phyloP scores from a whole-genome alignment of 2,797 vertebrate species.

The Onychomys arenicola region DNA sequence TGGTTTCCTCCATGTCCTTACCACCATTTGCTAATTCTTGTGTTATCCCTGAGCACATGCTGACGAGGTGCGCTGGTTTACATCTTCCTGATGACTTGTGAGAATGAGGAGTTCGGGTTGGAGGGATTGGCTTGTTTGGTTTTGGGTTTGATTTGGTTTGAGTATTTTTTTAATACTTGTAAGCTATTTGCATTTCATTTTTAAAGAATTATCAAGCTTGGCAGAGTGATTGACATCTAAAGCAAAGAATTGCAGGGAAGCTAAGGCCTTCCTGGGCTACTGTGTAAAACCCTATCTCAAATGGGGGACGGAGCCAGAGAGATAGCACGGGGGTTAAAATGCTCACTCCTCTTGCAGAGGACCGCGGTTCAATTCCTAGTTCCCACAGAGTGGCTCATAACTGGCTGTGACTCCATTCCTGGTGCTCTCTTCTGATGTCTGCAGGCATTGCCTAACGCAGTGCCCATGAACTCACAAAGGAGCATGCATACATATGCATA shows the following conservation, averaged over 20 bases:
- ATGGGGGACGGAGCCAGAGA: too few species aligned
- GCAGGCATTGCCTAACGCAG: fast-evolving
- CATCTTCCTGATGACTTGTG: neutral
- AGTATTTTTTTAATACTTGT: neutral
- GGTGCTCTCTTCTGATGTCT: neutral
- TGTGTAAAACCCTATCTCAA: neutral
- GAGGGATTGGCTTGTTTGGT: neutral
- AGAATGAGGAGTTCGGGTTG: neutral
- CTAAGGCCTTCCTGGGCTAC: neutral
- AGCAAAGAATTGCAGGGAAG: neutral
- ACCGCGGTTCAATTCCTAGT: neutral
- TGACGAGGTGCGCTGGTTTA: neutral
- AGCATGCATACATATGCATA: neutral
- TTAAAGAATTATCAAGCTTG: neutral
- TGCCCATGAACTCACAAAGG: too few species aligned
- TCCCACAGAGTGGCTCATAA: too few species aligned
- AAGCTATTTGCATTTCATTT: neutral
- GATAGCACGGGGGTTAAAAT: too few species aligned
- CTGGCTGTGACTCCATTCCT: neutral
- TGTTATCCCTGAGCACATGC: neutral
- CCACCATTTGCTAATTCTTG: neutral
- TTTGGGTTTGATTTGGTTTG: neutral
- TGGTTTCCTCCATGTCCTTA: neutral
- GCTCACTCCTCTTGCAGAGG: neutral
- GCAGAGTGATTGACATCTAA: neutral